These are phyloP conservation scores for Eucidaris tribuloides DNA, from an alignment of 35 echinoderm and acorn worm species.

Conservation along the genomic window DNA sequence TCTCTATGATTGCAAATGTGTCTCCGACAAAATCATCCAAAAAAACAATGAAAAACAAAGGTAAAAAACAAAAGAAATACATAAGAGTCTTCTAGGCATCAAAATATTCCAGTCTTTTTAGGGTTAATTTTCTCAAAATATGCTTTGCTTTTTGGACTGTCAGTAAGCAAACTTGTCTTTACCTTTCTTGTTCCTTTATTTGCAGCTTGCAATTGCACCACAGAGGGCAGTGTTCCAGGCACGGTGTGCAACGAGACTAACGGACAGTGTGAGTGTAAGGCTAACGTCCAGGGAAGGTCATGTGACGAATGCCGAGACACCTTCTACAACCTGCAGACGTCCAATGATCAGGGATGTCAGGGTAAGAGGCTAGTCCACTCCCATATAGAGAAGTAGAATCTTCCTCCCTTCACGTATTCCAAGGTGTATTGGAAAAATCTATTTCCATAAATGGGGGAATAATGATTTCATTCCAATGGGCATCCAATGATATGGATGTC, in stretches of 20 bases:
- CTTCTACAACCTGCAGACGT: constrained; percentile 50
- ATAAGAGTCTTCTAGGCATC: no score
- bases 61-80: neutral
- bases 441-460: no score
- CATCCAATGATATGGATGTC: no score
- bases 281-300: constrained; percentile 55
- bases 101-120: no score
- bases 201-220: constrained; percentile 78
- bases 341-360: constrained; percentile 68
- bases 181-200: neutral
- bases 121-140: no score
- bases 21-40: neutral
- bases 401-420: neutral
- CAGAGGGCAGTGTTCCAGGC: constrained; percentile 33
- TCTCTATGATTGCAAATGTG: neutral
- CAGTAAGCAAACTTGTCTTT: no score
- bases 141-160: no score
- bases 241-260: constrained; percentile 71
- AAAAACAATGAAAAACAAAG: neutral
- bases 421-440: no score
- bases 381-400: no score
- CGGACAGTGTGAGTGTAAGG: constrained; percentile 78
- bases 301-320: constrained; percentile 87
- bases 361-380: no score
- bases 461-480: no score